Evolutionary conservation across 2,113 vertebrate species (phyloP).

Genomic region (Phalacrocorax aristotelis): DNA sequence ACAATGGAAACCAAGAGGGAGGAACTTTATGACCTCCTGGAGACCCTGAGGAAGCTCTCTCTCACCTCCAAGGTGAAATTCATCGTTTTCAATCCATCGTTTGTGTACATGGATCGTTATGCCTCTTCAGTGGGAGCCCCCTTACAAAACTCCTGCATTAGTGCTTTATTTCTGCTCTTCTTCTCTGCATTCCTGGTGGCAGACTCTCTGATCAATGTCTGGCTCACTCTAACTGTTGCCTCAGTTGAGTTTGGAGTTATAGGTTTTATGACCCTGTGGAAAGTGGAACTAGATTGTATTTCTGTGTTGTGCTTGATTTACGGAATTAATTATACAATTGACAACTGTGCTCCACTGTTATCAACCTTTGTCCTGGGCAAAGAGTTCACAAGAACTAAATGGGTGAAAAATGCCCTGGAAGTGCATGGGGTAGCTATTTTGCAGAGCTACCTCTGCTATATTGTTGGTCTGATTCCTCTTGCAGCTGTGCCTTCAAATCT

Average conservation of each 20-base stretch:
- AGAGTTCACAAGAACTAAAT: constrained; percentile 95
- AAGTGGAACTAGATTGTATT: constrained; percentile 95
- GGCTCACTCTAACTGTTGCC: constrained; percentile 93
- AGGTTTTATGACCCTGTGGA: constrained; percentile 99
- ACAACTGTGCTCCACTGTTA: constrained; percentile 94
- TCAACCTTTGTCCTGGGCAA: constrained; percentile 94
- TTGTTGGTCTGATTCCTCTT: constrained; percentile 92
- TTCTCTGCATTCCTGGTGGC: constrained; percentile 94
- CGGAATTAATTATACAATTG: constrained; percentile 93
- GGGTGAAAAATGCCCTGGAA: constrained; percentile 96
- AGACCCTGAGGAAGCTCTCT: constrained; percentile 93
- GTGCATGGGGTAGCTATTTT: constrained; percentile 94
- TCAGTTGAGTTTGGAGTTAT: constrained; percentile 97
- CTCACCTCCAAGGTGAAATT: constrained; percentile 97
- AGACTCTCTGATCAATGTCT: constrained; percentile 92
- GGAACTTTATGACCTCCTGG: constrained; percentile 96
- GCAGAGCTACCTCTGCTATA: constrained; percentile 96
- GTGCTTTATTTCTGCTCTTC: constrained; percentile 95
- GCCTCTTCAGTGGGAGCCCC: constrained; percentile 96
- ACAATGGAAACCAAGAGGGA: constrained; percentile 96
- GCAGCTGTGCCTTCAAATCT: constrained; percentile 96
- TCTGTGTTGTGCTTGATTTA: constrained; percentile 97
- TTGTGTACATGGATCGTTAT: constrained; percentile 98
- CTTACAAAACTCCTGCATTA: constrained; percentile 95
- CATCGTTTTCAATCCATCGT: constrained; percentile 98